Conservation (phyloP, 2,113 vertebrate species). For the Eira barbara region DNA sequence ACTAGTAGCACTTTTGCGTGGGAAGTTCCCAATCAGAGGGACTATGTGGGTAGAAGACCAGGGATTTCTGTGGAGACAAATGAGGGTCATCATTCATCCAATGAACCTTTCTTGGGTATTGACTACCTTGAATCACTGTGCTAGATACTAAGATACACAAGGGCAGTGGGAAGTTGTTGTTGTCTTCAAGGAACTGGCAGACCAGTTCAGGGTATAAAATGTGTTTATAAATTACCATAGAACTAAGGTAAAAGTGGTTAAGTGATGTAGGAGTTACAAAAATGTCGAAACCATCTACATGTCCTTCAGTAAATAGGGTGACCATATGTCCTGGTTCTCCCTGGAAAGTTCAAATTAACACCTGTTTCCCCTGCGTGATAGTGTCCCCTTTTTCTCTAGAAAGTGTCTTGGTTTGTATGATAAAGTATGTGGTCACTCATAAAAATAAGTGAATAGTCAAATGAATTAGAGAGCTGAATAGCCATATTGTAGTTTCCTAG, state of each 20-base stretch:
- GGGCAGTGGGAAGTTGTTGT: neutral
- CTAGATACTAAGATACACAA: neutral
- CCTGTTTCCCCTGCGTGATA: neutral
- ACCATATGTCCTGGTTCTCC: neutral
- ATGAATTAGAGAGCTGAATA: neutral
- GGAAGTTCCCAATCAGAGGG: neutral
- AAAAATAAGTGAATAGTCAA: neutral
- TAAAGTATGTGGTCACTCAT: neutral
- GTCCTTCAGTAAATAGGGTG: neutral
- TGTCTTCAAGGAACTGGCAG: neutral
- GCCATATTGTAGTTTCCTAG: neutral
- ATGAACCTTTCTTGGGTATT: neutral
- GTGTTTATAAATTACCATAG: neutral
- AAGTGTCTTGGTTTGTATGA: neutral
- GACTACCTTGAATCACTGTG: neutral
- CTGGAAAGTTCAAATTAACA: slow-evolving; percentile 4
- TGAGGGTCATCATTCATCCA: neutral
- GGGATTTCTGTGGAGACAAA: neutral
- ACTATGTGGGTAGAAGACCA: neutral
- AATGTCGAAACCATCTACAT: neutral
- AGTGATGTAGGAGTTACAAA: neutral
- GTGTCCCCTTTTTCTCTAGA: neutral
- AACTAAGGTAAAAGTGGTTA: neutral
- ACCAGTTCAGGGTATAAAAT: neutral
- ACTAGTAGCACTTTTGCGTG: neutral